Evolutionary conservation across 2,113 vertebrate species (phyloP).

Genomic region (Tauraco erythrolophus): DNA sequence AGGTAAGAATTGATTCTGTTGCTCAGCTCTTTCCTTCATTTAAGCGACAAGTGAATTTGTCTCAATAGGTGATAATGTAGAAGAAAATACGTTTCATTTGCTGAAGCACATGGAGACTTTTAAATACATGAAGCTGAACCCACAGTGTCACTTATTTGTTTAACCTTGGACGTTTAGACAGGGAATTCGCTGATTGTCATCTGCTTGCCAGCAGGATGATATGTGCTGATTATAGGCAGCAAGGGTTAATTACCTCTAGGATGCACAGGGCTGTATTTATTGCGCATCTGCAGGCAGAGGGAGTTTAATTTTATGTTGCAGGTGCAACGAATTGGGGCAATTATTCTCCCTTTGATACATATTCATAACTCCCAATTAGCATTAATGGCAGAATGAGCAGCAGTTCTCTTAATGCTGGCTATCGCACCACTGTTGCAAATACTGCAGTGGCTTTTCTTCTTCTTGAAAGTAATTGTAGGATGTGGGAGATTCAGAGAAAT

Average conservation of each 20-base stretch:
- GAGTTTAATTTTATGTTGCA: constrained; percentile 65
- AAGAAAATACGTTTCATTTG: constrained; percentile 45
- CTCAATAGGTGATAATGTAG: constrained; percentile 41
- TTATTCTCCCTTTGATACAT: constrained; percentile 65
- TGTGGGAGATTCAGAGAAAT: neutral
- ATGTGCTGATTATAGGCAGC: constrained; percentile 48
- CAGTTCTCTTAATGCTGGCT: constrained; percentile 12
- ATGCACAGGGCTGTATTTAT: constrained; percentile 55
- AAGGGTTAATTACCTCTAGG: constrained; percentile 66
- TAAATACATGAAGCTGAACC: constrained; percentile 49
- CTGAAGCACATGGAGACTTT: neutral
- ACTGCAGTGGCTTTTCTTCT: neutral
- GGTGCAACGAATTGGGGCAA: constrained; percentile 65
- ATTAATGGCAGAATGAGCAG: constrained; percentile 39
- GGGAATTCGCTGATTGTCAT: constrained; percentile 53
- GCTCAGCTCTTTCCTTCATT: neutral
- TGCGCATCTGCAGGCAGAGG: constrained; percentile 57
- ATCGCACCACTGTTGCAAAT: neutral
- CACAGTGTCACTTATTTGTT: constrained; percentile 42
- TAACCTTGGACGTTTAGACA: constrained; percentile 54
- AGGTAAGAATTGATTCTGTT: constrained; percentile 81
- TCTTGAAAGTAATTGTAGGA: neutral
- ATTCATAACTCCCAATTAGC: constrained; percentile 63
- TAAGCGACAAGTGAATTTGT: neutral
- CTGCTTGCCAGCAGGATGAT: constrained; percentile 54